A percentile compares a stretch with the other conserved stretches of the same genome.
Evolutionary conservation across 2,797 vertebrate species (phyloP).

Genomic region (Pelochelys cantorii): DNA sequence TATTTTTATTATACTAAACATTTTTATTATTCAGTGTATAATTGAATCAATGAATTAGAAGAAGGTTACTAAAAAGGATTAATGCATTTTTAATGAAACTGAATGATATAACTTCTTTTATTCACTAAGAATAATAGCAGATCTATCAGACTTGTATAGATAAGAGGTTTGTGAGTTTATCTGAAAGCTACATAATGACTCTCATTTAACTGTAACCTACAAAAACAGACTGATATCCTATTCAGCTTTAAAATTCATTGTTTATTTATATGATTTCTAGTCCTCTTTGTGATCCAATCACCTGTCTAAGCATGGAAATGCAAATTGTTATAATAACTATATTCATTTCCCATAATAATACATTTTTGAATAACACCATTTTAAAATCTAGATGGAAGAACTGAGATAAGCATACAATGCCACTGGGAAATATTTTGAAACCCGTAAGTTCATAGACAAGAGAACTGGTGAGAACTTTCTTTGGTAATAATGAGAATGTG

Average conservation of each 20-base stretch:
- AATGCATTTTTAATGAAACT: constrained; percentile 77
- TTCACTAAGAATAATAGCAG: constrained; percentile 68
- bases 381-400: constrained; percentile 40
- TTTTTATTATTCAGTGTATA: constrained; percentile 67
- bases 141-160: constrained; percentile 58
- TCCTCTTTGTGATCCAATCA: constrained; percentile 36
- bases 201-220: constrained; percentile 49
- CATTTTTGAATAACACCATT: constrained; percentile 41
- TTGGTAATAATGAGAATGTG: constrained; percentile 21
- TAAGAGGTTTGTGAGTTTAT: constrained; percentile 73
- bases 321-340: constrained; percentile 64
- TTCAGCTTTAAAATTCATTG: constrained; percentile 46
- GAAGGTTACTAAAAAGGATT: constrained; percentile 63
- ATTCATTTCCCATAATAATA: constrained; percentile 53
- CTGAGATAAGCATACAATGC: constrained; percentile 5
- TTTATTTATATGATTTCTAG: constrained; percentile 44
- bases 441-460: background rate
- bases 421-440: constrained; percentile 35
- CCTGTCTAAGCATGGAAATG: constrained; percentile 52
- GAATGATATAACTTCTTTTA: constrained; percentile 67
- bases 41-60: constrained; percentile 76
- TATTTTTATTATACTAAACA: constrained; percentile 63
- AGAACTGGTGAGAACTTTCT: background rate
- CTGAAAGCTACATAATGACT: constrained; percentile 64
- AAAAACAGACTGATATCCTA: constrained; percentile 41